Conservation (phyloP, 2,113 vertebrate species). For the Zosterops hypoxanthus region DNA sequence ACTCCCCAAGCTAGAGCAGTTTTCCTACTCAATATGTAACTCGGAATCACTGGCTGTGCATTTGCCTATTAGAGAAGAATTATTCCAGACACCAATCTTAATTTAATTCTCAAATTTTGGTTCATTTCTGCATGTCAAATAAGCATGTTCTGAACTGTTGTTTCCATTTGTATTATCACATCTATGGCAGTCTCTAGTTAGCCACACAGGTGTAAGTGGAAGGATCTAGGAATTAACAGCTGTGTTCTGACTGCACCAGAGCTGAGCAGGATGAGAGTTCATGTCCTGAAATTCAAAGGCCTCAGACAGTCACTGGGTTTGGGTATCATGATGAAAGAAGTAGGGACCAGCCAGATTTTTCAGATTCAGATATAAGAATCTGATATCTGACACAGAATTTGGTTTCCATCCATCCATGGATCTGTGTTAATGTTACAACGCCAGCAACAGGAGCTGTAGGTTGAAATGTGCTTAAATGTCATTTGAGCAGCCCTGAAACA, state of each 20-base stretch:
- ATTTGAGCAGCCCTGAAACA: not conserved
- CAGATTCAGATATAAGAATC: not conserved
- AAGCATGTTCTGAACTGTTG: not conserved
- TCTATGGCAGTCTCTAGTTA: not conserved
- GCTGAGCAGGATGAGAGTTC: not conserved
- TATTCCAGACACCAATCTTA: not conserved
- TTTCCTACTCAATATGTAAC: not conserved
- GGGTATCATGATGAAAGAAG: not conserved
- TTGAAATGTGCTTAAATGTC: not conserved
- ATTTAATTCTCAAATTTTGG: not conserved
- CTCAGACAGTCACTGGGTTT: not conserved
- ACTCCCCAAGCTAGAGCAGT: not conserved
- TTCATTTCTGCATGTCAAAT: not conserved
- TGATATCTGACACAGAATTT: not conserved
- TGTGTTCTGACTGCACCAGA: not conserved
- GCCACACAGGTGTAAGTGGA: fast-evolving
- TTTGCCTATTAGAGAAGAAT: not conserved
- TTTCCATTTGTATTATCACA: not conserved
- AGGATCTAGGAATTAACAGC: not conserved
- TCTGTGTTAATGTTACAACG: not conserved
- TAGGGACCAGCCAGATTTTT: not conserved
- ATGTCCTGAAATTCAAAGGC: not conserved
- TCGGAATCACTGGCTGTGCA: not conserved
- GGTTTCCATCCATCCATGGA: not conserved
- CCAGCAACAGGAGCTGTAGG: not conserved